Conservation (phyloP, 2,113 vertebrate genomes). For the Antechinus flavipes region DNA sequence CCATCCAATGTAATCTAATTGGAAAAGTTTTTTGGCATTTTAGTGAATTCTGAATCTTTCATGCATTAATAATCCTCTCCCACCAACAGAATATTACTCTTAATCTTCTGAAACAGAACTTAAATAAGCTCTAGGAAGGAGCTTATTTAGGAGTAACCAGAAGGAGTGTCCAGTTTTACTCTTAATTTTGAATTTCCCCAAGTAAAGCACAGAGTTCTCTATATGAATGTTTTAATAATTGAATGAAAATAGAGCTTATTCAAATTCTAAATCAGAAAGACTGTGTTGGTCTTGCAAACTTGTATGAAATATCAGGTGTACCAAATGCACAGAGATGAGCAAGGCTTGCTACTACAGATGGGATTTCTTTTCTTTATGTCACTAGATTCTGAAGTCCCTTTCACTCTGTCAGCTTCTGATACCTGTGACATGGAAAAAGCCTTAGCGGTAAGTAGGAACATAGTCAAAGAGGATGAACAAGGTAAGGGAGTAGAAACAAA, state of each 20-base stretch:
- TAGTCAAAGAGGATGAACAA: slow-evolving; percentile 23
- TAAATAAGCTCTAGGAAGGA: slow-evolving; percentile 28
- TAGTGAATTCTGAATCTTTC: slow-evolving; percentile 68
- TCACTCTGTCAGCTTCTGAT: slow-evolving; percentile 39
- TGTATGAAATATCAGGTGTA: slow-evolving; percentile 16
- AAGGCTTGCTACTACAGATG: slow-evolving; percentile 29
- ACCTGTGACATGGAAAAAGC: slow-evolving; percentile 36
- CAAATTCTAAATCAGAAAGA: slow-evolving; percentile 45
- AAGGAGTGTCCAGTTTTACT: neutral
- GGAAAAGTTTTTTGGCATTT: slow-evolving; percentile 66
- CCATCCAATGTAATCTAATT: slow-evolving; percentile 53
- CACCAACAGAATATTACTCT: slow-evolving; percentile 52
- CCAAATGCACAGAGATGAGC: slow-evolving; percentile 20
- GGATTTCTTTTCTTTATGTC: slow-evolving; percentile 41
- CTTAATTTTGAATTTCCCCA: neutral
- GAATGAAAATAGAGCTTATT: slow-evolving; percentile 48
- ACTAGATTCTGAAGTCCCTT: slow-evolving; percentile 61
- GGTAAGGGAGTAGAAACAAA: slow-evolving; percentile 37
- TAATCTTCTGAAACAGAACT: slow-evolving; percentile 33
- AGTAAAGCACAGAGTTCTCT: neutral
- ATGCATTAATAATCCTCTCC: slow-evolving; percentile 52
- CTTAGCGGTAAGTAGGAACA: slow-evolving; percentile 71
- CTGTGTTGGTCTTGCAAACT: slow-evolving; percentile 1
- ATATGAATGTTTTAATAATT: neutral
- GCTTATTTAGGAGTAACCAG: no score